Base-by-base conservation (phyloP, 1,140 invertebrate genomes). In the Drosophila bifasciata region DNA sequence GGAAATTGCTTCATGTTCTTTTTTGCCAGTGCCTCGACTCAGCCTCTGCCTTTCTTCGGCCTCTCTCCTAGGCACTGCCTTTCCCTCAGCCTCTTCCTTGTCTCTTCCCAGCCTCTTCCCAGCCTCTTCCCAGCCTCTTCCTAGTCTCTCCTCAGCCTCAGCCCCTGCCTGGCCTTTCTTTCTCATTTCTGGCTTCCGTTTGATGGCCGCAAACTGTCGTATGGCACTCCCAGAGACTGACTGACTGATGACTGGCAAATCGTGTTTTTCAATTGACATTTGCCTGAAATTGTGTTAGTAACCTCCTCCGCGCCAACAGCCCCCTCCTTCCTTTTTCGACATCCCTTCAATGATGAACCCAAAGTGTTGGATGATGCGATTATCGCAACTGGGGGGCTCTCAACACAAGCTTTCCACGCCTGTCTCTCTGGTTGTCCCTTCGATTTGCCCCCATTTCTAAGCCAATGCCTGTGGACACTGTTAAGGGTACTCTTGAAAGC, bases 201-300 rank as follows among this genome's bases (percentile, higher is more conserved):
- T 68, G 62, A 69, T 51, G 76, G 78, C 78, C 83, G 49, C 83
- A 83, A 69, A 69, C 48, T 84, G 57, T 43, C 53, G 50, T 21
- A 45, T 9, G 62, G 16, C 25, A 17, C 25, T 21, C 19, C 19
- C 21, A 62, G 55, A 56, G 61, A 53, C 59, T 55, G 41, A 46
- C 67, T 46, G 72, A 60, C 78, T 74, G 81, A 66, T 51, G 67
- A 63, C 81, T 70, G 74, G 61, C 61, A 88, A 86, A 86, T 88
- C 62, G 60, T 74, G 66, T 78, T 86, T 83, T 86, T 73, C 81
- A 86, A 86, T 86, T 88, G 81, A 86, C 77, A 86, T 81, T 88
- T 75, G 58, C 71, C 75, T 61, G 64, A 83, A 88, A 86, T 86
- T 86, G 83, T 64, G 56, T 86, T 86, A 86, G 55, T 55, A 50